These are phyloP conservation scores for Sternarchorhynchus goeldii DNA, from an alignment of 2,797 vertebrate genomes.

Conservation along the genomic window DNA sequence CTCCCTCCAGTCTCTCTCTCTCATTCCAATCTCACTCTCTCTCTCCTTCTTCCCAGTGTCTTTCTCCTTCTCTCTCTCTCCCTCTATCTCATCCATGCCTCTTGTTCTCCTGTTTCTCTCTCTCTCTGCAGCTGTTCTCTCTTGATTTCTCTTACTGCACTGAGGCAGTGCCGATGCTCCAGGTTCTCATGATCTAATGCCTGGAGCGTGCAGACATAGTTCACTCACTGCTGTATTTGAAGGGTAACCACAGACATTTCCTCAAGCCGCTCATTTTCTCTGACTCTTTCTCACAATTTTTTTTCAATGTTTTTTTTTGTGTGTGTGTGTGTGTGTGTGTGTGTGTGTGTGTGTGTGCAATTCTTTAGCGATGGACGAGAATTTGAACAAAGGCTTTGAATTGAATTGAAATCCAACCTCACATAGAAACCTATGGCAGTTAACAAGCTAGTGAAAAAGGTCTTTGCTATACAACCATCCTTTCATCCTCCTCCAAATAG, in stretches of 20 bases:
- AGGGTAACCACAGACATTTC: constrained; percentile 49
- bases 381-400: not conserved
- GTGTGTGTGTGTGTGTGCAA: no score
- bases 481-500: not conserved
- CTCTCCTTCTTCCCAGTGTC: not conserved
- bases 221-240: constrained; percentile 44
- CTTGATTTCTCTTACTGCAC: constrained; percentile 53
- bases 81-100: not conserved
- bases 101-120: not conserved
- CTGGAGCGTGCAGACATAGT: constrained; percentile 47
- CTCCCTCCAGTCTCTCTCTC: not conserved
- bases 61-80: not conserved
- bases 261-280: constrained; percentile 38
- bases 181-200: constrained; percentile 61
- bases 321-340: no score
- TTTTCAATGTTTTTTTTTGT: not conserved
- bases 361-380: constrained; percentile 7
- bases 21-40: not conserved
- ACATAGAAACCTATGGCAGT: not conserved
- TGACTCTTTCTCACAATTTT: constrained; percentile 7
- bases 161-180: constrained; percentile 46
- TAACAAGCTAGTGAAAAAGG: not conserved
- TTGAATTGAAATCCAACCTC: not conserved
- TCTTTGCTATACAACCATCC: not conserved
- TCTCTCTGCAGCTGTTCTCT: constrained; percentile 47